Evolutionary conservation across 64 coral and sea anemone genomes (phyloP).

Genomic region (Cladopsammia gracilis): DNA sequence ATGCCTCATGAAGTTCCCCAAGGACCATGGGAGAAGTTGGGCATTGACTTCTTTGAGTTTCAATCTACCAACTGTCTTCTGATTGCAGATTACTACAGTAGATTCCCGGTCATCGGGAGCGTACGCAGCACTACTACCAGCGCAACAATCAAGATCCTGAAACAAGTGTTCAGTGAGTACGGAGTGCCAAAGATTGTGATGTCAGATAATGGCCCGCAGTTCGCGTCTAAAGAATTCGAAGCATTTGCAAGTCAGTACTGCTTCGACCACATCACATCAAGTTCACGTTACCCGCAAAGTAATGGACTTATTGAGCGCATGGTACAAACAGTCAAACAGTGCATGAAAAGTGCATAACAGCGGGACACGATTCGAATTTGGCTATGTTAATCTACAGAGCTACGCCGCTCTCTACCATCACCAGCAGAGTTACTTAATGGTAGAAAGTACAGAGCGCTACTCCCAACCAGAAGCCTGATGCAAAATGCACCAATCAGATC

Average conservation of each 20-base stretch:
- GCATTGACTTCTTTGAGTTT: not conserved
- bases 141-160: slow-evolving; percentile 49
- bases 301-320: slow-evolving; percentile 68
- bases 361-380: slow-evolving; percentile 59
- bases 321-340: slow-evolving; percentile 58
- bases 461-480: not conserved
- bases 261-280: slow-evolving; percentile 58
- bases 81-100: slow-evolving; percentile 54
- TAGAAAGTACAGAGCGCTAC: not conserved
- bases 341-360: slow-evolving; percentile 59
- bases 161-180: slow-evolving; percentile 75
- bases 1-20: slow-evolving; percentile 11
- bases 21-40: slow-evolving; percentile 7
- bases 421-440: slow-evolving; percentile 2
- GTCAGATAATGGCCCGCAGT: slow-evolving; percentile 56
- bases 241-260: slow-evolving; percentile 22
- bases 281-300: slow-evolving; percentile 49
- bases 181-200: slow-evolving; percentile 54
- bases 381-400: slow-evolving; percentile 47
- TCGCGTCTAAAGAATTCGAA: slow-evolving; percentile 48
- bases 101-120: slow-evolving; percentile 64
- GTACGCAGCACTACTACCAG: slow-evolving; percentile 35
- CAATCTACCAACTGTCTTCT: slow-evolving; percentile 28
- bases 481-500: not conserved
- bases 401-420: slow-evolving; percentile 10